Conservation (phyloP, 2,888 invertebrate species). For the Pachliopta kotzebuea region DNA sequence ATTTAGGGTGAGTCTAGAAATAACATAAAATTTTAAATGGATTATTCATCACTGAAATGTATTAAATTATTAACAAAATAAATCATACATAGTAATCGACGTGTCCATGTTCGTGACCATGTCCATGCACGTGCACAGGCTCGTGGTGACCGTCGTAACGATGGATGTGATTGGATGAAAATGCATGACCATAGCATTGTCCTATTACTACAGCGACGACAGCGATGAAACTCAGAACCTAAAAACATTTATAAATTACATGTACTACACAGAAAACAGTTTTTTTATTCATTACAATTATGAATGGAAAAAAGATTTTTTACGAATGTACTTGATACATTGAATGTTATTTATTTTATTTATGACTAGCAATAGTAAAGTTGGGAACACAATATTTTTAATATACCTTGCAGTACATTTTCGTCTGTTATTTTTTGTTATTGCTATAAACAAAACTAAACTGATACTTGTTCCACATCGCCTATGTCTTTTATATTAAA, state of each 20-base stretch:
- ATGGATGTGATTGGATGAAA: constrained; percentile 59
- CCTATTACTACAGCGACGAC: constrained; percentile 14
- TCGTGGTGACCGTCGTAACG: constrained; percentile 54
- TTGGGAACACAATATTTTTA: background rate
- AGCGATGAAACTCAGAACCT: background rate
- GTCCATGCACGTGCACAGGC: constrained; percentile 38
- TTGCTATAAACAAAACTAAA: background rate
- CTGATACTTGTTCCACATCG: background rate
- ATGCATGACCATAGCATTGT: constrained; percentile 55
- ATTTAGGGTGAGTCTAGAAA: constrained; percentile 69
- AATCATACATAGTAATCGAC: constrained; percentile 4
- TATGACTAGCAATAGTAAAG: background rate
- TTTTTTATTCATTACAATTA: too few relatives aligned
- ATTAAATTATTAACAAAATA: background rate
- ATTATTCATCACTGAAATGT: background rate
- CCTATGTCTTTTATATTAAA: constrained; percentile 6
- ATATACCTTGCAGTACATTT: constrained; percentile 8
- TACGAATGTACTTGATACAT: too few relatives aligned
- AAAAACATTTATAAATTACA: background rate
- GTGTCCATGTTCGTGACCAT: constrained; percentile 28
- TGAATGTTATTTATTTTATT: too few relatives aligned
- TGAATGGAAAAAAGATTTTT: too few relatives aligned
- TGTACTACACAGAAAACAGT: background rate
- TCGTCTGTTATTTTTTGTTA: background rate
- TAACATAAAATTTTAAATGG: background rate